These are phyloP conservation scores for Scomber japonicus DNA, from an alignment of 2,113 vertebrate genomes.

Conservation along the genomic window DNA sequence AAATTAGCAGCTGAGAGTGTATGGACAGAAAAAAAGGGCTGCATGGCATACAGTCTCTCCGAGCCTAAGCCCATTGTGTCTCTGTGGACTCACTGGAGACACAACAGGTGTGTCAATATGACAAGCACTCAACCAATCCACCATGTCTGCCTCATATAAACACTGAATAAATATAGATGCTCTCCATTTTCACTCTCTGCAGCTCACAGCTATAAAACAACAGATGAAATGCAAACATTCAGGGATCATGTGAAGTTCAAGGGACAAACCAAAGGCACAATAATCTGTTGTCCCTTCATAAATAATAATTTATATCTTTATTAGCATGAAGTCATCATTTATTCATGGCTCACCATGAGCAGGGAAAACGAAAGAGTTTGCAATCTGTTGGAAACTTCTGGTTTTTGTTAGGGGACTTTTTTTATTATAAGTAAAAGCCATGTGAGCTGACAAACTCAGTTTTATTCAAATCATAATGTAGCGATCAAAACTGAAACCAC, in stretches of 20 bases:
- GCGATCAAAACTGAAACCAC: background rate
- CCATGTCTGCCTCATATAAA: slow-evolving; percentile 59
- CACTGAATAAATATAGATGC: slow-evolving; percentile 76
- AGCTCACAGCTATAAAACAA: slow-evolving; percentile 52
- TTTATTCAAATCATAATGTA: background rate
- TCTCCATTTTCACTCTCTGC: slow-evolving; percentile 70
- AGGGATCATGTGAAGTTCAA: slow-evolving; percentile 43
- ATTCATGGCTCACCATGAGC: background rate
- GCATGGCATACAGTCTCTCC: background rate
- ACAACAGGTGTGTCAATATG: slow-evolving; percentile 85
- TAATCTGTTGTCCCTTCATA: background rate
- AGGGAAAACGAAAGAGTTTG: too few species aligned
- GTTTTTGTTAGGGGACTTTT: too few species aligned
- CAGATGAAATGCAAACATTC: slow-evolving; percentile 52
- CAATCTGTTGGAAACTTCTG: too few species aligned
- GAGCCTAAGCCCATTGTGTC: slow-evolving; percentile 72
- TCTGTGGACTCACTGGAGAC: slow-evolving; percentile 68
- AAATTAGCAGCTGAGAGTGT: slow-evolving; percentile 37
- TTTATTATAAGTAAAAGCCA: too few species aligned
- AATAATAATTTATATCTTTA: background rate
- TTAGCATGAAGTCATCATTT: background rate
- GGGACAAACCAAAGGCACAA: background rate
- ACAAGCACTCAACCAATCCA: slow-evolving; percentile 71
- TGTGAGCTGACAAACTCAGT: too few species aligned
- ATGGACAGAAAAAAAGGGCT: slow-evolving; percentile 29